phyloP scores from a whole-genome alignment of 2,797 vertebrate genomes.

The Myripristis jacobus region DNA sequence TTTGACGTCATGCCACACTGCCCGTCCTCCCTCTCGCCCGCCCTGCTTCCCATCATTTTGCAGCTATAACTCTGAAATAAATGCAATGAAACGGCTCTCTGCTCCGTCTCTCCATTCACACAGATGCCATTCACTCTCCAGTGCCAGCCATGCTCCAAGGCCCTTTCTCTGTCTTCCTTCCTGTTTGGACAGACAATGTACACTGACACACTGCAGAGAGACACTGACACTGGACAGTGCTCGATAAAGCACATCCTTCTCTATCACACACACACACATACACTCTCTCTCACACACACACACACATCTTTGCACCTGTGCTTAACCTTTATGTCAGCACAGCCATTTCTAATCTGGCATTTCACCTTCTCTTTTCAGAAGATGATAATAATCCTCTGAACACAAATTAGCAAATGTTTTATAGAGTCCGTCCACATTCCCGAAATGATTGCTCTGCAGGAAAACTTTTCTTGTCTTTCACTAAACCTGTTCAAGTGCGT shows the following conservation, averaged over 20 bases:
- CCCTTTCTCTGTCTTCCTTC: constrained; percentile 30
- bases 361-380: constrained; percentile 18
- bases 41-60: not conserved
- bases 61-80: not conserved
- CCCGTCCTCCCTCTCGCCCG: not conserved
- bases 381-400: constrained; percentile 38
- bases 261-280: constrained; percentile 6
- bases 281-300: constrained; percentile 3
- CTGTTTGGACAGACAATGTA: constrained; percentile 44
- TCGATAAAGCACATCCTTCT: constrained; percentile 15
- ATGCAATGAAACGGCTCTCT: not conserved
- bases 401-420: constrained; percentile 19
- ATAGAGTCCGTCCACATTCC: constrained; percentile 36
- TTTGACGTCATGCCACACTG: constrained; percentile 35
- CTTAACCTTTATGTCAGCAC: constrained; percentile 6
- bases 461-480: constrained; percentile 41
- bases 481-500: constrained; percentile 31
- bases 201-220: constrained; percentile 56
- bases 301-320: constrained; percentile 30
- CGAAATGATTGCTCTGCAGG: constrained; percentile 61
- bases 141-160: constrained; percentile 5
- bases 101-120: constrained; percentile 7
- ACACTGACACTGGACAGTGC: constrained; percentile 34
- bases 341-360: constrained; percentile 9
- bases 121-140: constrained; percentile 14